phyloP scores from a whole-genome alignment of 2,113 vertebrate species.

The Hemichromis elongatus region DNA sequence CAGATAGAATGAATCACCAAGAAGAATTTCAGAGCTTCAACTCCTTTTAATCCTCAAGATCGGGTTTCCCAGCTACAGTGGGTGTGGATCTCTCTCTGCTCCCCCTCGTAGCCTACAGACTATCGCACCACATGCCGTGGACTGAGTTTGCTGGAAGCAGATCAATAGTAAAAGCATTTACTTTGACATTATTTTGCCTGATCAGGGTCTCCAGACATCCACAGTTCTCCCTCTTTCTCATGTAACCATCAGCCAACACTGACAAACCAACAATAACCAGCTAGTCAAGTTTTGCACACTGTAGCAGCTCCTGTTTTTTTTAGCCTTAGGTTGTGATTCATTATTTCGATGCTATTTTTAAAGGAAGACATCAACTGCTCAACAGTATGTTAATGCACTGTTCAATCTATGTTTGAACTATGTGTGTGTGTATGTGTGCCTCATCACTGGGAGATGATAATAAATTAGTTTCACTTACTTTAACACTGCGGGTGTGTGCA shows the following conservation, averaged over 20 bases:
- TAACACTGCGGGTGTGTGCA: not conserved
- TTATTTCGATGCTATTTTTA: not conserved
- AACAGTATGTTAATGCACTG: not conserved
- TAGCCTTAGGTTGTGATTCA: conserved; percentile 12
- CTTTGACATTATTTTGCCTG: conserved; percentile 17
- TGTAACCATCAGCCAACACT: conserved; percentile 15
- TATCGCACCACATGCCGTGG: not conserved
- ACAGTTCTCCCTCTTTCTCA: not conserved
- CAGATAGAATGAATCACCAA: not conserved
- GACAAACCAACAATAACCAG: conserved; percentile 22
- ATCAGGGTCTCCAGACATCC: conserved; percentile 8
- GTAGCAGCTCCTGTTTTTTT: conserved; percentile 25
- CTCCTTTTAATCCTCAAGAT: not conserved
- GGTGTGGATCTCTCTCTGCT: not conserved
- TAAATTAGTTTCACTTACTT: conserved; percentile 33
- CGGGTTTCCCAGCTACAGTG: not conserved
- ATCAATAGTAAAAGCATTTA: conserved; percentile 49
- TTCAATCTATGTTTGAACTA: not conserved
- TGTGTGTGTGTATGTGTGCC: not conserved
- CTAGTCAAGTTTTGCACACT: conserved; percentile 8
- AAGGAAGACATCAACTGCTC: not conserved
- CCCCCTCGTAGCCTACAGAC: not conserved
- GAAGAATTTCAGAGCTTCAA: not conserved
- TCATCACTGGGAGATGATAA: conserved; percentile 19
- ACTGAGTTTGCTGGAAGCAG: conserved; percentile 2